Evolutionary conservation across 30 jellyfish, hydroid and myxozoan genomes (phyloP), one percentile per base, ranked within the genome.

Genomic region (Phacellophora camtschatica): DNA sequence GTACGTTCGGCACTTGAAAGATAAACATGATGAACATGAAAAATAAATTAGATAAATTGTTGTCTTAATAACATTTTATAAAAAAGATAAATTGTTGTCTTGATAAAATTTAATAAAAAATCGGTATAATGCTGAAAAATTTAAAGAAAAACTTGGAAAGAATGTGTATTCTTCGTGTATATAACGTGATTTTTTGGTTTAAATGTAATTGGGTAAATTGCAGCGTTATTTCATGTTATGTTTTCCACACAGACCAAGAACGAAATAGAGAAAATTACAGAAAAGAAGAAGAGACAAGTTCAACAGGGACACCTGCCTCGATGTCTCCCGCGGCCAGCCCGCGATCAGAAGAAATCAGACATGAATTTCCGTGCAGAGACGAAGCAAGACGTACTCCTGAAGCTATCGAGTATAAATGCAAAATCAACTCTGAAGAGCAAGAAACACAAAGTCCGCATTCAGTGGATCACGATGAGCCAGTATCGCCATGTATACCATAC

Each of bases 271-370:
- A 55, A 6, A 34, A 79, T 32, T 39, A 37, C 66, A 41, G 87
- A 13, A 66, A 62, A 27, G 82, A 84, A 12, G 84, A 79, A 33
- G 95, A 81, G 56, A 51, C 73, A 51, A 88, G 86, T 27, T 88
- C 97, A 9, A 80, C 97, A 4, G 97, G 97, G 9, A 75, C 97
- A 30, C 97, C 97, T 0, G 86, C 97, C 9, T 88, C 97, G 32
- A 79, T 79, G 71, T 63, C 90, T 11, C 90, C 90, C 2, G 76
- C 73, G 27, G 34, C 71, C 39, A 76, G 71, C n/a, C 88, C 88
- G 5, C 51, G 51, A 42, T 20, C 55, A 56, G 13, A 29, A 16
- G 39, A 27, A 19, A 23, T 24, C 31, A 55, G 31, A 18, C 54
- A 72, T 28, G 49, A 36, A 5, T 16, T 18, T 16, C 8, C 25